Evolutionary conservation across 1,140 invertebrate species (phyloP), one percentile per base, ranked within the genome.

Genomic region (Acyrthosiphon pisum): DNA sequence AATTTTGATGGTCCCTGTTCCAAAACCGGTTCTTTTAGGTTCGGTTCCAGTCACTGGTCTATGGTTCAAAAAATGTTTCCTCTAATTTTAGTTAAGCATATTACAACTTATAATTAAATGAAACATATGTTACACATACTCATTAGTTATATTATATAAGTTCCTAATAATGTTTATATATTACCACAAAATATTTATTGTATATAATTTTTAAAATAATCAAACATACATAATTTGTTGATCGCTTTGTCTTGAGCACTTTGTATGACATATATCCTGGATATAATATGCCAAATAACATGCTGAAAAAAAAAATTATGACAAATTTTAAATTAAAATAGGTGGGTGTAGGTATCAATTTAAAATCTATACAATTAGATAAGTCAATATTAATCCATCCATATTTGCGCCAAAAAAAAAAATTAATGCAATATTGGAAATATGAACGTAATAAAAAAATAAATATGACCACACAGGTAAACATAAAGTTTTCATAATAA

Each of bases 201-300:
- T 30, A 20, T 20, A 60, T 30, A 76, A 44, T 76, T 37, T 81
- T 50, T 48, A 50, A 46, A 56, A 23, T 76, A 26, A 91, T 35
- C 11, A 91, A 41, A 86, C 91, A 53, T 93, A 93, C 91, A 86
- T 93, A 93, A 86, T 93, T 93, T 20, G 76, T 86, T 44, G 91
- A 93, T 37, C 76, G 30, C 22, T 93, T 93, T 86, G 91, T 56
- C 26, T 93, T 93, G 30, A 93, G 81, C 11, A 93, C 91, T 93
- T 93, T 93, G 11, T 44, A 93, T n/a, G 91, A 93, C 91, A 93
- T 93, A 84, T 93, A 93, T 60, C 91, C 91, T 56, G 91, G 91
- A 86, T 93, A 93, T 18, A 93, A 53, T 84, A 93, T 56, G 3
- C 91, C 91, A 93, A 93, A 93, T 37, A 93, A 0, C 91, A 93